Evolutionary conservation across 2,113 vertebrate species (phyloP), one percentile per base, ranked within the genome.

Genomic region (Sarotherodon lohbergeri): DNA sequence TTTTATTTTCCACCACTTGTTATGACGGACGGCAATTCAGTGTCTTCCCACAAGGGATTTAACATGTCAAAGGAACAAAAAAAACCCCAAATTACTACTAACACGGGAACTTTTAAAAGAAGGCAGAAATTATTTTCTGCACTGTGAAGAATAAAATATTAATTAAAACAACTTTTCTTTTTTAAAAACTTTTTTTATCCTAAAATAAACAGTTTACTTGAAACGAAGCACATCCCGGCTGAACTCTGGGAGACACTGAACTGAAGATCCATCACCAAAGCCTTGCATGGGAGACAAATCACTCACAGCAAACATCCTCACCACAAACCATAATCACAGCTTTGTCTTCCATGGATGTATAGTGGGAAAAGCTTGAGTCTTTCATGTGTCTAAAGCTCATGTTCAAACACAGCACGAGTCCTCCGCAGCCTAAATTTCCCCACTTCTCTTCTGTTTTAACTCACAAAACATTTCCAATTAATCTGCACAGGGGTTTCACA

Each of bases 311-410:
- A 94, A 94, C 84, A 89, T 90, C 89, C 87, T 86, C 86, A 71
- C 91, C 93, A 91, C 90, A 89, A 89, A 94, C 91, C 93, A 91
- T 95, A 95, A 95, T 94, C 85, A 91, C 87, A 83, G 90, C 83
- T 90, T 93, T 92, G 89, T 87, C 78, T 83, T 87, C 66, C 86
- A 81, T 90, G 89, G 78, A 92, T 92, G 88, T 88, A 88, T 24
- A 93, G 92, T 94, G 93, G 92, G 90, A 93, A 93, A 94, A 80
- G 76, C 63, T 80, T 61, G 80, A 82, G 80, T 39, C 90, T 90
- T 91, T 93, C 39, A 94, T 90, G 87, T 90, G 82, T 93, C 88
- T 87, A 50, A 89, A 90, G 63, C 84, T 86, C 80, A 27, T 86
- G 88, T 83, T 91, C 85, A 89, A 91, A 88, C 92, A 92, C 59